Conservation (phyloP, 2,113 vertebrate genomes). For the Plecotus auritus region DNA sequence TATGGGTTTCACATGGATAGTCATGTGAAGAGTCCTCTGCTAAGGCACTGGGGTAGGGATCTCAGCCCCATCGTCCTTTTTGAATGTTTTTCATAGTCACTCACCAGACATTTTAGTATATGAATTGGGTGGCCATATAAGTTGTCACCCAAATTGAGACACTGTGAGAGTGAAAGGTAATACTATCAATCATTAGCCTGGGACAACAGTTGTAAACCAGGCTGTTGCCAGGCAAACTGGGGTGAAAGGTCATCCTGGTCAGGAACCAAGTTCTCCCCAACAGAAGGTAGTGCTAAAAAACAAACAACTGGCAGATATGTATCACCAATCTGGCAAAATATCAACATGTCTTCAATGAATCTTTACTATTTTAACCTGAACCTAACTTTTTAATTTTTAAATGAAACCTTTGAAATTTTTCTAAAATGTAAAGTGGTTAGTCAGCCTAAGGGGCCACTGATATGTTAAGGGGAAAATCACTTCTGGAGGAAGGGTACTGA, state of each 20-base stretch:
- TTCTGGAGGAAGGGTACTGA: not conserved
- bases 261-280: not conserved
- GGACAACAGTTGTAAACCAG: not conserved
- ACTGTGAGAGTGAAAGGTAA: not conserved
- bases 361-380: conserved; percentile 1
- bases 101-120: not conserved
- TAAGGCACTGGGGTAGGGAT: not conserved
- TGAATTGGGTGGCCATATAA: not conserved
- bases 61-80: not conserved
- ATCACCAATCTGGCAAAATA: not conserved
- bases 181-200: not conserved
- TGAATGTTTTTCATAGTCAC: not conserved
- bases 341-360: not conserved
- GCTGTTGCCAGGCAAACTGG: not conserved
- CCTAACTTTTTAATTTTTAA: not conserved
- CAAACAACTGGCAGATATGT: not conserved
- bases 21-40: not conserved
- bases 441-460: not conserved
- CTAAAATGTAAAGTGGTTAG: not conserved
- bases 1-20: not conserved
- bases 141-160: not conserved
- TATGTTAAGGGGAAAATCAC: not conserved
- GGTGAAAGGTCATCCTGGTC: not conserved
- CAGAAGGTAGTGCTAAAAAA: not conserved
- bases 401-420: not conserved